Percentiles rank a stretch among this genome's conserved stretches.
Conservation (phyloP, 2,113 vertebrate species). For the Sturnus vulgaris region DNA sequence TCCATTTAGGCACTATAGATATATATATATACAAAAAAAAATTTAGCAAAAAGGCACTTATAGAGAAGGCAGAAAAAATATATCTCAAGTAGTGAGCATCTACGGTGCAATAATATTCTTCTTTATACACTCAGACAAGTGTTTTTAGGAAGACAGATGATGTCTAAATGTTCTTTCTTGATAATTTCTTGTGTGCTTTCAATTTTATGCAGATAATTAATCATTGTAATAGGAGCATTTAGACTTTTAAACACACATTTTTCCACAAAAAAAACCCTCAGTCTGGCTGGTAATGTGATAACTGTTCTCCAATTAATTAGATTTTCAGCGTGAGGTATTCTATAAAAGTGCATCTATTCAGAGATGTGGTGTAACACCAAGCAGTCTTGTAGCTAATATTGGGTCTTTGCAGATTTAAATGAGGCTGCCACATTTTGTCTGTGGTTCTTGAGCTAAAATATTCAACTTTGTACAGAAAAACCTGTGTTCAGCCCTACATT, state of each 20-base stretch:
- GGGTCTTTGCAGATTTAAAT: not conserved
- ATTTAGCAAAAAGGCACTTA: not conserved
- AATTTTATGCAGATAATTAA: slow-evolving; percentile 50
- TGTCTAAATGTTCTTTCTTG: slow-evolving; percentile 45
- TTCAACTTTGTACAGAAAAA: not conserved
- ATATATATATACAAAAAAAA: not conserved
- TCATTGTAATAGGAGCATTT: slow-evolving; percentile 44
- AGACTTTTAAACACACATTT: slow-evolving; percentile 48
- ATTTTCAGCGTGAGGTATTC: slow-evolving; percentile 23
- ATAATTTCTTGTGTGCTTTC: slow-evolving; percentile 45
- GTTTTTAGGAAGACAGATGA: slow-evolving; percentile 42
- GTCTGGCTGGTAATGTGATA: slow-evolving; percentile 17
- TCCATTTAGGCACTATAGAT: not conserved
- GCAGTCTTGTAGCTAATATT: not conserved
- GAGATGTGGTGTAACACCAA: not conserved
- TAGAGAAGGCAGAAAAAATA: slow-evolving; percentile 6
- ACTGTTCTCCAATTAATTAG: slow-evolving; percentile 35
- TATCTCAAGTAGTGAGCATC: not conserved
- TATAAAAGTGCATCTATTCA: not conserved
- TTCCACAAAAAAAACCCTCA: not conserved
- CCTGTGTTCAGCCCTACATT: not conserved
- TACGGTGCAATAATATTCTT: not conserved
- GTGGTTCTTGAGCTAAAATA: not conserved
- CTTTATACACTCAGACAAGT: slow-evolving; percentile 13
- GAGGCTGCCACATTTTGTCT: not conserved